phyloP scores from a whole-genome alignment of 2,888 invertebrate species.

The Mythimna ferrago region DNA sequence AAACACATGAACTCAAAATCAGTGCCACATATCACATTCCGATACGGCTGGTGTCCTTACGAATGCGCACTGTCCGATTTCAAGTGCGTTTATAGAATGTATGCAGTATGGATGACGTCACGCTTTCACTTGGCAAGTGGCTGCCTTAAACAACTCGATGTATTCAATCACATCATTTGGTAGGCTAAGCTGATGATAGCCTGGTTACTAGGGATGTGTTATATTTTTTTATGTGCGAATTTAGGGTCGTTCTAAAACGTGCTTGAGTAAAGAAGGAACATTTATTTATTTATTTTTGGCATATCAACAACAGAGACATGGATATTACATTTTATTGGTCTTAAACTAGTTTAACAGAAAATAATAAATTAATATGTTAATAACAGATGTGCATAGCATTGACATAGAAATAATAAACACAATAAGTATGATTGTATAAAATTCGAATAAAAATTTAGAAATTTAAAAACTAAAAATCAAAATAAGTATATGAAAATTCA shows the following conservation, averaged over 20 bases:
- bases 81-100: conserved; percentile 63
- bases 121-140: conserved; percentile 68
- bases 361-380: no score
- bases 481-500: no score
- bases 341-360: no score
- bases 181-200: conserved; percentile 41
- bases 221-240: neutral
- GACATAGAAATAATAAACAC: no score
- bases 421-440: no score
- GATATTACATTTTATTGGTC: neutral
- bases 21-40: conserved; percentile 58
- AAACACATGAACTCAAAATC: conserved; percentile 29
- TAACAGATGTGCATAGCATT: no score
- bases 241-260: neutral
- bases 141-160: conserved; percentile 59
- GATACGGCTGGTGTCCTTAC: conserved; percentile 52
- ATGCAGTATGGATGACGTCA: conserved; percentile 65
- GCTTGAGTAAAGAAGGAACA: neutral
- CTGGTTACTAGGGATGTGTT: conserved; percentile 11
- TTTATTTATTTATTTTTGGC: no score
- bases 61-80: conserved; percentile 58
- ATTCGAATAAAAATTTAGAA: no score
- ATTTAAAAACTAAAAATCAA: no score
- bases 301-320: no score
- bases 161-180: conserved; percentile 63